Evolutionary conservation across 2,113 vertebrate genomes (phyloP).

Genomic region (Eptesicus fuscus): DNA sequence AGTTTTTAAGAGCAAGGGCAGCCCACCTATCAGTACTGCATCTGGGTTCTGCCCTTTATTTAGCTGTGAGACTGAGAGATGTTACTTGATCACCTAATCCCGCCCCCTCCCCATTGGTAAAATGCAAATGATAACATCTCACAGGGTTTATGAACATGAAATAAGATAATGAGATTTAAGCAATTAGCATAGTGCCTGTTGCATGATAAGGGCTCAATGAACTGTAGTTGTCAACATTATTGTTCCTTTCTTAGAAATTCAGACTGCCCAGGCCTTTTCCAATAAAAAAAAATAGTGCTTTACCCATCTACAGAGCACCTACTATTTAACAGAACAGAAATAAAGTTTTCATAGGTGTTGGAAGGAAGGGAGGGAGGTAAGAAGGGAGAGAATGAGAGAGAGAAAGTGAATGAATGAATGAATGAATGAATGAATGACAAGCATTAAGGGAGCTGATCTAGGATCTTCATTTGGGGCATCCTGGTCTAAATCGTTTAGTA

Average conservation of each 20-base stretch:
- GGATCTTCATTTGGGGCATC: not conserved
- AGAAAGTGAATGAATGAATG: not conserved
- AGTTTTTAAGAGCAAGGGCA: not conserved
- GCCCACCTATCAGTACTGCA: not conserved
- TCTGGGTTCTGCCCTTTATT: not conserved
- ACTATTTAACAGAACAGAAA: not conserved
- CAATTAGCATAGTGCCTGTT: not conserved
- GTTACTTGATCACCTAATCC: not conserved
- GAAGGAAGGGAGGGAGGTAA: not conserved
- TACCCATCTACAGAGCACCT: not conserved
- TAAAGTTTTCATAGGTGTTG: not conserved
- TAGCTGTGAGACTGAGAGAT: not conserved
- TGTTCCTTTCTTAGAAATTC: constrained; percentile 4
- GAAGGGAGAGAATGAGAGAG: not conserved
- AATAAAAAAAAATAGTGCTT: not conserved
- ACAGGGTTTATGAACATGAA: not conserved
- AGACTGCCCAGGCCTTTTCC: not conserved
- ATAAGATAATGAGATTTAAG: not conserved
- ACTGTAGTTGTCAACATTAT: not conserved
- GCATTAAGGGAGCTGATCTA: not conserved
- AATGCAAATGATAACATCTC: not conserved
- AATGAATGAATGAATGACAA: not conserved
- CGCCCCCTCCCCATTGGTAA: not conserved
- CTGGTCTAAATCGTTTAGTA: not conserved
- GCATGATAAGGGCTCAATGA: not conserved